Percentiles rank a stretch among this genome's conserved stretches.
Conservation (phyloP, 2,797 vertebrate species). For the Girardinus metallicus region DNA sequence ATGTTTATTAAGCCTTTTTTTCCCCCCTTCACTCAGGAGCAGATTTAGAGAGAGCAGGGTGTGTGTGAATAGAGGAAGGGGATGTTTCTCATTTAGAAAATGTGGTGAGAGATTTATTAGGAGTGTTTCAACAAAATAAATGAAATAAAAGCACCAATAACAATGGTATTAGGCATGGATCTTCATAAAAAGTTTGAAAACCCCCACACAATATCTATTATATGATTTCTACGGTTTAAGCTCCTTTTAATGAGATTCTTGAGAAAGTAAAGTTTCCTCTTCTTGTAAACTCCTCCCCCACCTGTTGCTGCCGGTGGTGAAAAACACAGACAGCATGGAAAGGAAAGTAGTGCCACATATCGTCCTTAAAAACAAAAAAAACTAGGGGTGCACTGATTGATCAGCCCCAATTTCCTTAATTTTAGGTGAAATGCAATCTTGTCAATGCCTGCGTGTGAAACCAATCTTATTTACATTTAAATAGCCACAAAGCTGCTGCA, state of each 20-base stretch:
- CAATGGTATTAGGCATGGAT: background rate
- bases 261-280: background rate
- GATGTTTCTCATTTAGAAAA: conserved; percentile 37
- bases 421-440: background rate
- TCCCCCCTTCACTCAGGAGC: conserved; percentile 12
- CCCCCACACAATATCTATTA: background rate
- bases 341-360: background rate
- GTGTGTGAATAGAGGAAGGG: conserved; percentile 36
- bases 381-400: background rate
- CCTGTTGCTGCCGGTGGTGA: background rate
- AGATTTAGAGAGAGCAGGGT: conserved; percentile 41
- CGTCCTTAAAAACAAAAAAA: background rate
- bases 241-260: background rate
- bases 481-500: background rate
- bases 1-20: conserved; percentile 49
- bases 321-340: background rate
- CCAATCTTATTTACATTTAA: background rate
- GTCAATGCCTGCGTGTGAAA: background rate
- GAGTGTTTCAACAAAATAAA: background rate
- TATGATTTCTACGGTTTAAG: background rate
- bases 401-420: background rate
- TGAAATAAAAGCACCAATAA: background rate
- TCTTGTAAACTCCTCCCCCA: background rate
- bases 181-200: background rate
- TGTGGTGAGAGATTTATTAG: background rate